Evolutionary conservation across 2,113 vertebrate species (phyloP), one percentile per base, ranked within the genome.

Genomic region (Prietella phreatophila): DNA sequence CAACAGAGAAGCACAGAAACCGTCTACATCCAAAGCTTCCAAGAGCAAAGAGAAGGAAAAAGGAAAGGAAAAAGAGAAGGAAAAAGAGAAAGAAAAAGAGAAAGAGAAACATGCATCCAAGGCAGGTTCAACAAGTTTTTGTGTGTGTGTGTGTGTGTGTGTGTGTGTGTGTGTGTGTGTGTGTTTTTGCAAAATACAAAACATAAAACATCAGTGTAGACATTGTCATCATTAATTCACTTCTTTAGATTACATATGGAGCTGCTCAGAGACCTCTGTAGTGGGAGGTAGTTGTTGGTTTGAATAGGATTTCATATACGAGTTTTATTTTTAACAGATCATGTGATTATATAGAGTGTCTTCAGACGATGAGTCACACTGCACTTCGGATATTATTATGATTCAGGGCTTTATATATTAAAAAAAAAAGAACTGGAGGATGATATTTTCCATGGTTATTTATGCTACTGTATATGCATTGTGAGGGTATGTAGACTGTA

Each of bases 21-120:
- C 92, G 63, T 79, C 90, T 89, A 86, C 93, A 73, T 85, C 92
- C 94, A 96, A 93, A 69, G 83, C 88, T 87, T 82, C 8, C 92
- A 96, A 95, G 88, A 69, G 90, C 53, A 97, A 96, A 89, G 95
- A 95, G 82, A 96, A 94, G 86, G 89, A 91, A 6, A 76, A 65
- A 22, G 95, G 95, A 69, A 95, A 90, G 60, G 89, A 91, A 67
- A 91, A 91, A 11, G 42, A 91, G 65, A 91, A 91, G 9, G 42
- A 47, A 47, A 97, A 96, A 89, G 95, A 95, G 82, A 96, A 94
- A 85, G 89, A 91, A 6, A 76, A 65, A 22, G 95, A 96, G 75
- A 95, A 90, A 63, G 89, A 91, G 65, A 91, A 91, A 11, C 2
- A 83, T 60, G 14, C 67, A 36, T 83, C 90, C 65, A 95, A 89